A percentile compares a stretch with the other conserved stretches of the same genome.
Evolutionary conservation across 2,113 vertebrate species (phyloP).

Genomic region (Crotalus horridus): DNA sequence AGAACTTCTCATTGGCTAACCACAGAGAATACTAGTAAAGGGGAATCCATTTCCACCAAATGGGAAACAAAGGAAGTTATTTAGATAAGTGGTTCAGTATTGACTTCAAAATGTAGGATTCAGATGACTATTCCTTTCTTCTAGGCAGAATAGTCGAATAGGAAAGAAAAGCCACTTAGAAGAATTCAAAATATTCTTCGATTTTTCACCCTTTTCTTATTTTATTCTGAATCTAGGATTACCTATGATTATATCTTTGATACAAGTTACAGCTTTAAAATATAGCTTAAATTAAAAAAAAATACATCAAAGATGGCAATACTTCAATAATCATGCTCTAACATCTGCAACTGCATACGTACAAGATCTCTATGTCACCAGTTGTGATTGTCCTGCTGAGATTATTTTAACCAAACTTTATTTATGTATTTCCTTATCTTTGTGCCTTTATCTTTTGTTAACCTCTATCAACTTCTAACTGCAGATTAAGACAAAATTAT

Average conservation of each 20-base stretch:
- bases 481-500: neutral
- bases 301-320: neutral
- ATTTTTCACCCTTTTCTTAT: neutral
- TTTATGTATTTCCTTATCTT: constrained; percentile 1
- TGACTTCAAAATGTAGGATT: neutral
- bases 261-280: neutral
- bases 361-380: constrained; percentile 17
- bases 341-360: neutral
- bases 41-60: neutral
- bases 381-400: neutral
- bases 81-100: neutral
- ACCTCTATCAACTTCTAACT: constrained; percentile 11
- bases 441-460: neutral
- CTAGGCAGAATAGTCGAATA: neutral
- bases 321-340: constrained; percentile 1
- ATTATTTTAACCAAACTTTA: constrained; percentile 5
- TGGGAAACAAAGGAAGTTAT: neutral
- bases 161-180: neutral
- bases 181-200: neutral
- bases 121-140: neutral
- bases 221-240: neutral
- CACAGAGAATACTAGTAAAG: neutral
- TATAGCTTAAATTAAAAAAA: constrained; percentile 21
- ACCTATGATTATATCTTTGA: neutral
- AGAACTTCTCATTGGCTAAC: neutral